Evolutionary conservation across 2,888 invertebrate species (phyloP).

Genomic region (Andrena marginata): DNA sequence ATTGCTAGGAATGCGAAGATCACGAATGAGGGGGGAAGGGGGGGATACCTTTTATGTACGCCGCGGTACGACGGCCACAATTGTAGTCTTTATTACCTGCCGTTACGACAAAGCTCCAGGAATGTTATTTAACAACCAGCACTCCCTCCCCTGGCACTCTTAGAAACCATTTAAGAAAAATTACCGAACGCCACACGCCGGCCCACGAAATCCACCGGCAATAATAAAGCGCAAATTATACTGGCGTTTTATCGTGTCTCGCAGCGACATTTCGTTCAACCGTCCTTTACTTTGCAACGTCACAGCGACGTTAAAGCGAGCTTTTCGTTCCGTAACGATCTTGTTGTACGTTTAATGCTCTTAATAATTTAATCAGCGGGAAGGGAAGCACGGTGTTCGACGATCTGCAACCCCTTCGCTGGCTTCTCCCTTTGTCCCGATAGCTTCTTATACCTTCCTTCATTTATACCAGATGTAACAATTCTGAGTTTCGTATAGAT

Average conservation of each 20-base stretch:
- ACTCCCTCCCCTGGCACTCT: too few species aligned
- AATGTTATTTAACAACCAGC: slow-evolving; percentile 42
- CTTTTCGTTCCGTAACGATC: neutral
- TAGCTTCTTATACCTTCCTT: too few species aligned
- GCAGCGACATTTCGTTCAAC: neutral
- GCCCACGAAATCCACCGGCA: neutral
- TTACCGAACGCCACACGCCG: neutral
- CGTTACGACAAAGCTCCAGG: slow-evolving; percentile 10
- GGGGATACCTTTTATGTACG: slow-evolving; percentile 51
- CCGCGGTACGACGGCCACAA: slow-evolving; percentile 43
- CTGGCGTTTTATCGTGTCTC: neutral
- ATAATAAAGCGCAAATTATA: neutral
- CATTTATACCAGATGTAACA: too few species aligned
- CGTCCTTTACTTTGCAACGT: neutral
- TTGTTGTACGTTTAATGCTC: neutral
- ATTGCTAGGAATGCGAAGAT: slow-evolving; percentile 51
- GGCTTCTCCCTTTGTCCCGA: neutral
- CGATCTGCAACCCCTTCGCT: neutral
- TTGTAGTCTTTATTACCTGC: slow-evolving; percentile 36
- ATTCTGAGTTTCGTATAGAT: too few species aligned
- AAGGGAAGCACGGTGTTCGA: neutral
- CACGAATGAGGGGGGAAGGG: slow-evolving; percentile 21
- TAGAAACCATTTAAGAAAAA: neutral
- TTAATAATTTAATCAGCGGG: neutral
- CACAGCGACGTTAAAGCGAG: neutral